Base-by-base conservation (phyloP, 1,140 invertebrate species). In the Hypothenemus hampei region DNA sequence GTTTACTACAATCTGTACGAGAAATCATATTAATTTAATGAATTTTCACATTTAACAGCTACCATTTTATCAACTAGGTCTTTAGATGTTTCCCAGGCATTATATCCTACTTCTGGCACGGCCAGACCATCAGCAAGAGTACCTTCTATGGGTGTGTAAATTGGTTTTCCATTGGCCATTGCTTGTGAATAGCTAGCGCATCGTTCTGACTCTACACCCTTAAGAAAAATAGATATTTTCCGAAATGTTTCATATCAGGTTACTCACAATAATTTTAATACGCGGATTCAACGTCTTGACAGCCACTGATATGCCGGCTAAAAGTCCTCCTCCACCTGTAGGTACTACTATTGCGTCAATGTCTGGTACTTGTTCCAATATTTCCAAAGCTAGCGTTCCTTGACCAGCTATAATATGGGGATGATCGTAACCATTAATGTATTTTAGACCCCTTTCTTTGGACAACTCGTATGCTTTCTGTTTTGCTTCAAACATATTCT, bases 351-450 rank as follows among this genome's bases (percentile, higher is more conserved):
- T 78, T 1, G 86, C 85, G 67, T 90, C 85, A 1, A 87, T 78
- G 48, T 87, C 77, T 0, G 79, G 74, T 0, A 89, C 83, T 70
- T 95, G 89, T 66, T 94, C 90, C 3, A 93, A 68, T 36, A 97
- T 93, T 72, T 97, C 93, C 55, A 96, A 68, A 1, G 91, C 93
- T 59, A 94, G 82, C 0, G 92, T 96, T 7, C 93, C 93, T 72
- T 95, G 92, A 37, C 93, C 93, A 3, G 93, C 90, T 73, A 97
- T 85, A 33, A 97, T 93, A 64, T 94, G 81, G 0, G 92, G 91
- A 73, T 96, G 89, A 72, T 96, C 93, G 67, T 93, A 94, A 82
- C 90, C 90, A 72, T 93, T 93, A 26, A 93, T 88, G 64, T 96
- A 96, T 8, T 82, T 79, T 19, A 89, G 72, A 1, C 78, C 78